Percentiles rank a stretch among this genome's conserved stretches.
Evolutionary conservation across 1,140 invertebrate species (phyloP).

Genomic region (Potamilus streckersoni): DNA sequence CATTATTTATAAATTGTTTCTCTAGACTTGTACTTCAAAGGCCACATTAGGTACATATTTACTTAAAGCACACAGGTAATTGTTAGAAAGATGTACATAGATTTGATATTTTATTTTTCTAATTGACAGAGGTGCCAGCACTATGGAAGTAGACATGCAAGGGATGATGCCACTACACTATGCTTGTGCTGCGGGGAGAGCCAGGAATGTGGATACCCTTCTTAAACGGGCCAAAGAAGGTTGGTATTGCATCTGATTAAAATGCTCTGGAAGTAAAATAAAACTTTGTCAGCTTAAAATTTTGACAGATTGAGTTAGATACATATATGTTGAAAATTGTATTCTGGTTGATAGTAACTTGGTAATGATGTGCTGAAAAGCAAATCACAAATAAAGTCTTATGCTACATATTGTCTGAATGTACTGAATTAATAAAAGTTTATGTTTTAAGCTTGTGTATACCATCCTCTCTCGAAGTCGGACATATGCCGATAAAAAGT

Average conservation of each 20-base stretch:
- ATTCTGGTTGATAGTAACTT: too few relatives aligned
- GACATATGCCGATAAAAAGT: neutral
- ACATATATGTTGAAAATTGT: too few relatives aligned
- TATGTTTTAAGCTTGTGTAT: neutral
- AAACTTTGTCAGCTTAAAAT: too few relatives aligned
- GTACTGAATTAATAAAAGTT: neutral
- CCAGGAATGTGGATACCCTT: constrained; percentile 69
- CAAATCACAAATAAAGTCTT: too few relatives aligned
- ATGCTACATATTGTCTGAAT: too few relatives aligned
- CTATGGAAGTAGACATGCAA: constrained; percentile 58
- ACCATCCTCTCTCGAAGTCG: too few relatives aligned
- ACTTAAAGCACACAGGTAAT: too few relatives aligned
- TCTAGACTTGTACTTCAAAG: too few relatives aligned
- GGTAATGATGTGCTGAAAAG: too few relatives aligned
- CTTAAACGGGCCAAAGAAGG: constrained; percentile 59
- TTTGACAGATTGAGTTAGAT: too few relatives aligned
- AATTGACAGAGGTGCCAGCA: constrained; percentile 55
- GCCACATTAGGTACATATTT: too few relatives aligned
- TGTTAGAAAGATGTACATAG: neutral
- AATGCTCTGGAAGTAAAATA: too few relatives aligned
- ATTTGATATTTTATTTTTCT: constrained; percentile 6
- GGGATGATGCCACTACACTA: constrained; percentile 69
- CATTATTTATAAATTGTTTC: constrained; percentile 1
- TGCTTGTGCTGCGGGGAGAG: constrained; percentile 67
- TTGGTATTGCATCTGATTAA: constrained; percentile 22